Evolutionary conservation across 1,140 invertebrate species (phyloP).

Genomic region (Belonocnema kinseyi): DNA sequence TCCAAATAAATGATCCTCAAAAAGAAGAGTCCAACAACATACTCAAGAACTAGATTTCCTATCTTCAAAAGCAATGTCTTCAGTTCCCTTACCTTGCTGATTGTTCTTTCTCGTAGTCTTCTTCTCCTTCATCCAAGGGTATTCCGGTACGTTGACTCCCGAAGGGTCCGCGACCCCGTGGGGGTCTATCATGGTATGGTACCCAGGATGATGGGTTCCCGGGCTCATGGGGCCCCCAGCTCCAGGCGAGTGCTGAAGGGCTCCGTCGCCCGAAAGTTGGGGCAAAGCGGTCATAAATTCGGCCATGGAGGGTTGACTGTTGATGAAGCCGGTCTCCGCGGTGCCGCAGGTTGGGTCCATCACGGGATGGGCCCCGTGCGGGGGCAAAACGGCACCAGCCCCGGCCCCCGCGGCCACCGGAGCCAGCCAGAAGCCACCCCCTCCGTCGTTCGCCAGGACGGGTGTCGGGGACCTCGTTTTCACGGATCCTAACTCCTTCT

Average conservation of each 20-base stretch:
- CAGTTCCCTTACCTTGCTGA: constrained; percentile 89
- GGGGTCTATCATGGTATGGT: constrained; percentile 74
- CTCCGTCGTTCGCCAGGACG: constrained; percentile 74
- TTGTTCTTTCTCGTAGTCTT: constrained; percentile 91
- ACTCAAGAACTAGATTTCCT: too few relatives aligned
- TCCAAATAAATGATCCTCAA: too few relatives aligned
- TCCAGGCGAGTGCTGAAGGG: constrained; percentile 77
- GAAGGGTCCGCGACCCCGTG: constrained; percentile 78
- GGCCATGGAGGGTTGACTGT: constrained; percentile 94
- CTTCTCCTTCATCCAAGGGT: constrained; percentile 98
- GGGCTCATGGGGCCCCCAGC: constrained; percentile 79
- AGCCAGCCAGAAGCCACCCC: constrained; percentile 77
- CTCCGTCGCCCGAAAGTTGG: constrained; percentile 79
- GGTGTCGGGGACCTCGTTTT: constrained; percentile 73
- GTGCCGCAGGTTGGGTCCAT: constrained; percentile 70
- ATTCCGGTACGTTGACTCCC: constrained; percentile 90
- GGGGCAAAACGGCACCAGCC: constrained; percentile 71
- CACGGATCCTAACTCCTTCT: constrained; percentile 62
- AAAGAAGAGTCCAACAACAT: too few relatives aligned
- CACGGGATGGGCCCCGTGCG: constrained; percentile 69
- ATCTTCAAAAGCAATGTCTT: neutral
- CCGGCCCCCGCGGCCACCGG: constrained; percentile 75
- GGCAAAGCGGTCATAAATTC: constrained; percentile 92
- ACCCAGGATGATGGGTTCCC: constrained; percentile 74
- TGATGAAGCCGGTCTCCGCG: constrained; percentile 92